Percentiles rank a stretch among this genome's conserved stretches.
These are phyloP conservation scores for Hymenopus coronatus DNA, from an alignment of 2,888 invertebrate genomes.

Conservation along the genomic window DNA sequence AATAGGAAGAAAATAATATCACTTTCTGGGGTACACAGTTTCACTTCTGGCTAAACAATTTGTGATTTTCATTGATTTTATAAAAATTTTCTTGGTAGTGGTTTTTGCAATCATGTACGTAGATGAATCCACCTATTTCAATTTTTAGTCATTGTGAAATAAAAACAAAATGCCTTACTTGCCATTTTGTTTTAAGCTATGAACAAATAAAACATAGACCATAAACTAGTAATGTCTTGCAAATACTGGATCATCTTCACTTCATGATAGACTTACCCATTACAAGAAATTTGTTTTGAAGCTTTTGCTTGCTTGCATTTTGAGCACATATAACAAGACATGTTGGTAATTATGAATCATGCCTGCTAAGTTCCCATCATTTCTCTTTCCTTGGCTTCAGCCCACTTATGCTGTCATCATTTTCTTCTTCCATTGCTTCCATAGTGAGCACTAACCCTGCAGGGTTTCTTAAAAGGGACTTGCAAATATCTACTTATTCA, in stretches of 20 bases:
- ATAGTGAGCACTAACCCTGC: neutral
- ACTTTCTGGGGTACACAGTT: conserved; percentile 11
- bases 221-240: neutral
- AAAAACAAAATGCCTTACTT: neutral
- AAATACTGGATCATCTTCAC: neutral
- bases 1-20: neutral
- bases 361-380: neutral
- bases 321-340: neutral
- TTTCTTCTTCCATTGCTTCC: neutral
- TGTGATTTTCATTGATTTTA: neutral
- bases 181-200: neutral
- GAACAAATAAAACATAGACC: neutral
- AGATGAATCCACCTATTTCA: neutral
- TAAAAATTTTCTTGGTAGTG: neutral
- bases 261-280: neutral
- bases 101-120: neutral
- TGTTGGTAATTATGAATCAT: neutral
- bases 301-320: neutral
- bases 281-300: neutral
- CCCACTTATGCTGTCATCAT: neutral
- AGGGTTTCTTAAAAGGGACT: no score
- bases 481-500: neutral
- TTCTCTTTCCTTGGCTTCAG: neutral
- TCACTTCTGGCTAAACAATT: neutral
- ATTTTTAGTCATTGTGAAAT: neutral